phyloP scores from a whole-genome alignment of 2,113 vertebrate species.

The Melanerpes formicivorus region DNA sequence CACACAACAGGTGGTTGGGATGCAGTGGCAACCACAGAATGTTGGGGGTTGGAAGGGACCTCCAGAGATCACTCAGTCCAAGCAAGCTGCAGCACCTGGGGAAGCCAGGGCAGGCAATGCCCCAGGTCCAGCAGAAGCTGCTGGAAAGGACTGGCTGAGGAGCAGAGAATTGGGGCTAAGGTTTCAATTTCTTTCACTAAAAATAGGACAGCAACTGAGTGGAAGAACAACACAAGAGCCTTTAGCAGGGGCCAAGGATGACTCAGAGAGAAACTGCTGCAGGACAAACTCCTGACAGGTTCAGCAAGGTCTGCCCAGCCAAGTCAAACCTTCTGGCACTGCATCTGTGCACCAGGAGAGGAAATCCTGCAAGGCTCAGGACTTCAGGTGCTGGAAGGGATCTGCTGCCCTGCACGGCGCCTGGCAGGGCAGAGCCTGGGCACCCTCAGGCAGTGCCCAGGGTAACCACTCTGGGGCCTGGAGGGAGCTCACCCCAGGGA shows the following conservation, averaged over 20 bases:
- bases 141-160: background rate
- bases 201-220: background rate
- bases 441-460: rapidly evolving
- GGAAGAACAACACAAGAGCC: background rate
- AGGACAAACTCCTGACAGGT: background rate
- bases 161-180: background rate
- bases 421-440: background rate
- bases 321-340: background rate
- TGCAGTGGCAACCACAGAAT: background rate
- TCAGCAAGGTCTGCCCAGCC: background rate
- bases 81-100: too few species aligned
- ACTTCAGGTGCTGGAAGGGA: background rate
- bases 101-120: background rate
- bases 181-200: background rate
- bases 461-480: rapidly evolving
- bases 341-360: background rate
- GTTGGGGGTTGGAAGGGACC: too few species aligned
- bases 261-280: background rate
- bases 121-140: background rate
- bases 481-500: background rate
- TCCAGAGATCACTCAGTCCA: too few species aligned
- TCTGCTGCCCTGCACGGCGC: background rate
- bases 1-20: background rate
- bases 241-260: rapidly evolving
- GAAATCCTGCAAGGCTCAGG: conserved; percentile 5